Conservation (phyloP, 2,888 invertebrate genomes). For the Tachina grossa region DNA sequence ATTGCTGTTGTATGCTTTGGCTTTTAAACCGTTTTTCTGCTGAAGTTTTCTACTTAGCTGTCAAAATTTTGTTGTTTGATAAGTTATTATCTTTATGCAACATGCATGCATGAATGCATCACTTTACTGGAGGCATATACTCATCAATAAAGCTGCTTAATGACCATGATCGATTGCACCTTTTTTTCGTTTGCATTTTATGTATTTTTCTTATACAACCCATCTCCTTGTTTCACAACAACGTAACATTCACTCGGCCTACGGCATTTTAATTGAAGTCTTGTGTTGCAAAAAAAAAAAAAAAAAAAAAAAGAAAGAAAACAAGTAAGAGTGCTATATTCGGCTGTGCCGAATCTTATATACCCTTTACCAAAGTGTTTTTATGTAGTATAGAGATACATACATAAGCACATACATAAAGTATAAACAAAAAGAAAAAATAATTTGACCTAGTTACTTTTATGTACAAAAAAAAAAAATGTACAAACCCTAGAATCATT, state of each 20-base stretch:
- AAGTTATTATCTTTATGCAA: slow-evolving; percentile 79
- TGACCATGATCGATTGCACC: slow-evolving; percentile 81
- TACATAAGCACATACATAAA: too few relatives aligned
- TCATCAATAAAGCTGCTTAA: slow-evolving; percentile 76
- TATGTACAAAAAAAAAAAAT: too few relatives aligned
- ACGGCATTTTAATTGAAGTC: slow-evolving; percentile 70
- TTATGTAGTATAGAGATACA: too few relatives aligned
- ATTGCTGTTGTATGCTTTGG: slow-evolving; percentile 38
- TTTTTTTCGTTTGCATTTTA: slow-evolving; percentile 68
- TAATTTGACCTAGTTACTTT: too few relatives aligned
- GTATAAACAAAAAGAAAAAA: too few relatives aligned
- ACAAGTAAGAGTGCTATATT: too few relatives aligned
- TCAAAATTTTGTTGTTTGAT: slow-evolving; percentile 81
- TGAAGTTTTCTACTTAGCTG: slow-evolving; percentile 75
- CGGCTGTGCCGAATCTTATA: too few relatives aligned
- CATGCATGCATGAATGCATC: slow-evolving; percentile 71
- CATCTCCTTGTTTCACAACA: slow-evolving; percentile 58
- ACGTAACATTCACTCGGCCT: slow-evolving; percentile 61
- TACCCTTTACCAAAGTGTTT: too few relatives aligned
- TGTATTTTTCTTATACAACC: slow-evolving; percentile 1
- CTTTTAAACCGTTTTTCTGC: slow-evolving; percentile 38
- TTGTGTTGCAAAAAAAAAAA: slow-evolving; percentile 19
- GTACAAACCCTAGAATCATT: too few relatives aligned
- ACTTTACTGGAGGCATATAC: slow-evolving; percentile 71
- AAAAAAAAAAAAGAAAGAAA: too few relatives aligned